Evolutionary conservation across 2,888 invertebrate species (phyloP), one percentile per base, ranked within the genome.

Genomic region (Schrankia costaestrigalis): DNA sequence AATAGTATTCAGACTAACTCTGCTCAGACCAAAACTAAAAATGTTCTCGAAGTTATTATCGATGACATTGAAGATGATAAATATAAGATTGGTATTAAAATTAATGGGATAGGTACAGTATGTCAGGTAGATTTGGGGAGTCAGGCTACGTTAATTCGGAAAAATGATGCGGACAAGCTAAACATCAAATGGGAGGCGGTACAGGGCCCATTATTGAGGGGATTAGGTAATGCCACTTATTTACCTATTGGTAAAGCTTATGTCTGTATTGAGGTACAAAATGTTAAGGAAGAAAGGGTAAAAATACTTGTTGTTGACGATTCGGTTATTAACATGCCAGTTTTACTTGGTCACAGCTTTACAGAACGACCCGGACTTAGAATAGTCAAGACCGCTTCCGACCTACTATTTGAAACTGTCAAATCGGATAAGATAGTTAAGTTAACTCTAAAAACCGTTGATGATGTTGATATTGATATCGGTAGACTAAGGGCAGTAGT

Each of bases 331-430:
- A 45, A 29, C 17, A 35, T 26, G 10, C 27, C 33, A n/a, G 8
- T 44, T 1, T 26, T 50, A 10, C 13, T 46, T 10, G 44, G 44
- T 2, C 42, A 46, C 17, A 36, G 23, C 3, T 44, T 44, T 31
- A 46, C 46, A 1, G 46, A 44, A 35, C 34, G 29, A 15, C 35
- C 50, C 2, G 7, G 25, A 4, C 28, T 46, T 9, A 17, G 24
- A n/a, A 41, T 46, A 7, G 37, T 22, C 1, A 50, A 50, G 29
- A 44, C 49, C 6, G 8, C 31, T 9, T 23, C 31, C 4, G 13
- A 39, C 2, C n/a, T 44, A 1, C 32, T 27, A 3, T 40, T 46
- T 28, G 11, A 37, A 31, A 1, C 21, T 26, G 14, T 25, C 3
- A 3, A 4, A 3, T 3, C 21, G 3, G 8, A 9, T 14, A n/a